Base-by-base conservation (phyloP, 2,888 invertebrate genomes). In the Cyclophora albipunctata region DNA sequence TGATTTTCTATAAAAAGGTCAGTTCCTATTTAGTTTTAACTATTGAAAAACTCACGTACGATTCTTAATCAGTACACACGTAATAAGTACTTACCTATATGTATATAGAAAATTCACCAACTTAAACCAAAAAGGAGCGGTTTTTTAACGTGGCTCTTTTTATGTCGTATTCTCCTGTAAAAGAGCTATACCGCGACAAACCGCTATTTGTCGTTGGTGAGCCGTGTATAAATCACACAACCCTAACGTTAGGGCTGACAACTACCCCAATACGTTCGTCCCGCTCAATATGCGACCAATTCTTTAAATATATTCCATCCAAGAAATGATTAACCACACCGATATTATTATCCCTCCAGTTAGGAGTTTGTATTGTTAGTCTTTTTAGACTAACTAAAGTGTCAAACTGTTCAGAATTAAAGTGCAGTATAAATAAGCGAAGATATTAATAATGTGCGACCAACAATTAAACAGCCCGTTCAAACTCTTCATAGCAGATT, bases 171-270 rank as follows among this genome's bases (percentile, higher is more conserved):
- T 68, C 53, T 68, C 73, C 72, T 71, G 75, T 73, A 72, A 77
- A 78, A 78, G 80, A 81, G 76, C 80, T 81, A 83, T 81, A 78
- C 74, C 71, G 73, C 78, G 81, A 83, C 81, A 82, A 82, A 83
- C 84, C 81, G 81, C 82, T 84, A 84, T 85, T 87, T 86, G 82
- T 86, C 83, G 84, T 81, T 67, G 73, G 73, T 69, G 72, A 77
- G 72, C 71, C 70, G 67, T 63, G 71, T 75, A 82, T 85, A 85
- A 84, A 85, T 86, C 85, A 84, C 74, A 75, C 73, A 71, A 73
- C 82, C 81, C 78, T 67, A 59, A 63, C 47, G 57, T 54, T 63
- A 73, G 71, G 73, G 73, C 62, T 64, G 60, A 63, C 69, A 59
- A 58, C 60, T 60, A 60, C 62, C 56, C 63, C 59, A 59, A 62